Base-by-base conservation (phyloP, 1,140 invertebrate genomes). In the Lordiphosa collinella region DNA sequence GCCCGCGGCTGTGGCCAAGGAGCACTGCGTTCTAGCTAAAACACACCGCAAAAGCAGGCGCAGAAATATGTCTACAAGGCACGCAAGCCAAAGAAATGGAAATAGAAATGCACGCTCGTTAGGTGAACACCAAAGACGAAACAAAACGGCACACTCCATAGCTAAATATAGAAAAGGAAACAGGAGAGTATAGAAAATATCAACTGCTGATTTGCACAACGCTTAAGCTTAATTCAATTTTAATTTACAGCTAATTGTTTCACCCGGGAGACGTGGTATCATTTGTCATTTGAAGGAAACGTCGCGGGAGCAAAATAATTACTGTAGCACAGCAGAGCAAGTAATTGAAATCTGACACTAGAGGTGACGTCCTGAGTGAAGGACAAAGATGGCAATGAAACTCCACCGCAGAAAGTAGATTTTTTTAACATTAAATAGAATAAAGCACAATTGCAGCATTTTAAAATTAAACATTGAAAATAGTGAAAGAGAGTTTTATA, bases 181-280 rank as follows among this genome's bases (percentile, higher is more conserved):
- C 16, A 54, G 12, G 9, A 18, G 43, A 8, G 7, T n/a, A 18
- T 34, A 16, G 34, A 12, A 2, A 43, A 13, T 50, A 40, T 34
- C 11, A 38, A n/a, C 1, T 7, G 43, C 55, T 41, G 35, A 68
- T 73, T 74, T 60, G 43, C 59, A 46, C 14, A 25, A 48, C 53
- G 51, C 55, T 80, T 40, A 57, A 57, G 41, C 43, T 38, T 66
- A 82, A 75, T 80, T 59, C 57, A 62, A 58, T 44, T 70, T 69
- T 74, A 79, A 80, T 79, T 73, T 52, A 55, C 47, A 62, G 54
- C 57, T 82, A 82, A 80, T 82, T 80, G 65, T 55, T 50, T 54
- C 51, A 29, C 43, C 36, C 56, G 0, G 35, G 49, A 68, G 58
- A 62, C 46, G 38, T 38, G 7, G 38, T 32, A 41, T 32, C 53